Evolutionary conservation across 1,140 invertebrate genomes (phyloP), one percentile per base, ranked within the genome.

Genomic region (Eufriesea mexicana): DNA sequence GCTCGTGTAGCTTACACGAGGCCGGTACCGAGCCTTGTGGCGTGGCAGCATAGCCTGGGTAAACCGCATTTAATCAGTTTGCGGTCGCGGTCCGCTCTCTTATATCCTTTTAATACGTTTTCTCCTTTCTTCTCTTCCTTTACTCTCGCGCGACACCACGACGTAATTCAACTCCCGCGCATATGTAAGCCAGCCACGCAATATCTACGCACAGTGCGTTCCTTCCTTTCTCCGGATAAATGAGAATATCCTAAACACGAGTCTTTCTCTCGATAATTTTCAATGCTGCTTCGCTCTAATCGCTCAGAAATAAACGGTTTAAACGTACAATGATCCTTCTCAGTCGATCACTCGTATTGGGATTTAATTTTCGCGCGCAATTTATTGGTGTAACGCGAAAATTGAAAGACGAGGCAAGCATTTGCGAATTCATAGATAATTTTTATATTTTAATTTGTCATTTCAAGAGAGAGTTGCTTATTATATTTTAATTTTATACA

Each of bases 21-120:
- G 54, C 77, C 75, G 72, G 68, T 79, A 85, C 68, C 64, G 79
- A 68, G 54, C 35, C 62, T 35, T 84, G 76, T 79, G 84, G 72
- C 83, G 51, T 59, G 75, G 66, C 79, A 57, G 70, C 83, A 57
- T 75, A 86, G 62, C 79, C 57, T 54, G 85, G 64, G 72, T 75
- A 85, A 87, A 92, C 91, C 92, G 89, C 92, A 93, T 93, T 93
- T 93, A 93, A 93, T 93, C 91, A 93, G 92, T 91, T 92, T 92
- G 92, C 88, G 91, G 92, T 92, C 84, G 85, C 86, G 85, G 79
- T 59, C 72, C 84, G 80, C 77, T 87, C 87, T 89, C 89, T 87
- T 89, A 88, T 80, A 84, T 84, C 84, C 84, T 90, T 90, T 90
- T 88, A 88, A 85, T 83, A 86, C 79, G 76, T 88, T 85, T 84